phyloP scores from a whole-genome alignment of 2,888 invertebrate species.

The Synergus japonicus region DNA sequence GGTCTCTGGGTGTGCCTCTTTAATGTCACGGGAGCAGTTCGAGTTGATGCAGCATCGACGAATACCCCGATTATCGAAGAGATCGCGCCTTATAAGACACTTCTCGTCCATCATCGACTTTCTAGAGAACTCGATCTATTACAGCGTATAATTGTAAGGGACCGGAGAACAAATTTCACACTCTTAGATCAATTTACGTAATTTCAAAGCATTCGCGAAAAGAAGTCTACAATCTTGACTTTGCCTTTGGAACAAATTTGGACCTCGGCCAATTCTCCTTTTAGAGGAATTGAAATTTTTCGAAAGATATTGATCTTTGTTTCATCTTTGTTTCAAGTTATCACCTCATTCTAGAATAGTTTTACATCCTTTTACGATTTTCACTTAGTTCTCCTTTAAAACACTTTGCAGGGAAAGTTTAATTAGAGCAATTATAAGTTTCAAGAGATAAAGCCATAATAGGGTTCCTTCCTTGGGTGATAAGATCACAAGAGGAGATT shows the following conservation, averaged over 20 bases:
- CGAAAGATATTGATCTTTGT: slow-evolving; percentile 32
- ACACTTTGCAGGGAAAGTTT: slow-evolving; percentile 32
- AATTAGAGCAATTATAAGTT: slow-evolving; percentile 38
- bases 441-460: slow-evolving; percentile 16
- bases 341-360: slow-evolving; percentile 18
- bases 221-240: not conserved
- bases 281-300: slow-evolving; percentile 34
- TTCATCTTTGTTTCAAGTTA: slow-evolving; percentile 18
- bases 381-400: slow-evolving; percentile 33
- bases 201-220: not conserved
- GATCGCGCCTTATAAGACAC: slow-evolving; percentile 53
- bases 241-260: slow-evolving; percentile 13
- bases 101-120: slow-evolving; percentile 52
- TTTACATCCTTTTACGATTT: slow-evolving; percentile 26
- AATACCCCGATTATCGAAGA: slow-evolving; percentile 53
- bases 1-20: slow-evolving; percentile 66
- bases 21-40: slow-evolving; percentile 69
- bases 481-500: slow-evolving; percentile 16
- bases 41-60: slow-evolving; percentile 51
- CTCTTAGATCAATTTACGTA: not conserved
- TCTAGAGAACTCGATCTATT: slow-evolving; percentile 47
- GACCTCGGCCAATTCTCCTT: slow-evolving; percentile 10
- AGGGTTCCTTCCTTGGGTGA: not conserved
- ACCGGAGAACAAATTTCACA: not conserved
- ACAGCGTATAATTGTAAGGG: slow-evolving; percentile 4